phyloP scores from a whole-genome alignment of 2,113 vertebrate genomes.

The Hoplias malabaricus region DNA sequence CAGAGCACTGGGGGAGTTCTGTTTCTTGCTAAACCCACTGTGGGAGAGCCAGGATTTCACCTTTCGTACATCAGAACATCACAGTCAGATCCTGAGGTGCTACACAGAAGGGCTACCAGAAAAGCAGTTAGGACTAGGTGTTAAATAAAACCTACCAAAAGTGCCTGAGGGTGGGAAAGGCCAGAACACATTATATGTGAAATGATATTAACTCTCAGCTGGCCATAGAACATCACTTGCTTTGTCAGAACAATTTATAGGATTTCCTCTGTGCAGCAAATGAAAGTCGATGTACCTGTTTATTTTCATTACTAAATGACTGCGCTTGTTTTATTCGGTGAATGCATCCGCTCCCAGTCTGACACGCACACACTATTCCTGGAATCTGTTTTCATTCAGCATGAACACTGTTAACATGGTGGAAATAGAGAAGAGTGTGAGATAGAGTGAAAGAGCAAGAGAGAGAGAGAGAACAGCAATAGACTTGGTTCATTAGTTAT shows the following conservation, averaged over 20 bases:
- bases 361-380: background rate
- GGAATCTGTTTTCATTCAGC: constrained; percentile 1
- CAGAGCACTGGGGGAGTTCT: background rate
- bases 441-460: background rate
- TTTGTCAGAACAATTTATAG: constrained; percentile 19
- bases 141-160: background rate
- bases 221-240: background rate
- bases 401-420: constrained; percentile 16
- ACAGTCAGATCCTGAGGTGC: constrained; percentile 3
- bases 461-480: background rate
- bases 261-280: constrained; percentile 17
- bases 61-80: background rate
- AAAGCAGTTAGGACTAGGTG: background rate
- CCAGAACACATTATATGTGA: background rate
- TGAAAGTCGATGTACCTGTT: constrained; percentile 16
- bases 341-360: background rate
- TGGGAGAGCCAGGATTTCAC: background rate
- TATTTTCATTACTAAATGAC: constrained; percentile 23
- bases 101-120: background rate
- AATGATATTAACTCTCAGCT: background rate
- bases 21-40: background rate
- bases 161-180: background rate
- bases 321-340: background rate
- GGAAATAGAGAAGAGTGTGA: background rate
- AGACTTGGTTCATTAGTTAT: constrained; percentile 44